phyloP scores from a whole-genome alignment of 2,888 invertebrate genomes.

The Napeogenes inachia region DNA sequence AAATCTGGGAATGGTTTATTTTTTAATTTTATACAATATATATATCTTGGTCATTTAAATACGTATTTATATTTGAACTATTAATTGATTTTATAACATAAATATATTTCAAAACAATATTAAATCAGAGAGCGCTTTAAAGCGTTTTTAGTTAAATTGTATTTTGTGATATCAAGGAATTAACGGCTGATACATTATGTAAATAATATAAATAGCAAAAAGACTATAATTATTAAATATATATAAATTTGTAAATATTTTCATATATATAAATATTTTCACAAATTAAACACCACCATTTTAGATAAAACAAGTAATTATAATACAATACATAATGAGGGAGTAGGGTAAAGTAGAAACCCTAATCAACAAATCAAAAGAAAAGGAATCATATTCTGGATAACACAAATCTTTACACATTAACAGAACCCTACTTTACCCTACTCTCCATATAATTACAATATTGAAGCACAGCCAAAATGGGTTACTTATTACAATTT shows the following conservation, averaged over 20 bases:
- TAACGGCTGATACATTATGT: too few relatives aligned
- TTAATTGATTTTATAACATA: too few relatives aligned
- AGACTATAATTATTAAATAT: too few relatives aligned
- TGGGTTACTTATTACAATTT: constrained; percentile 54
- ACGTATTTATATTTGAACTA: too few relatives aligned
- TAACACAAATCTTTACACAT: too few relatives aligned
- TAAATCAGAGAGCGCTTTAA: too few relatives aligned
- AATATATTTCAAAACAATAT: too few relatives aligned
- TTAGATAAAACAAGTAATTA: constrained; percentile 15
- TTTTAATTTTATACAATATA: not conserved
- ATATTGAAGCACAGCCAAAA: constrained; percentile 69
- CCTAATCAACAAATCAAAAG: not conserved
- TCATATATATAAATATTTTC: constrained; percentile 30
- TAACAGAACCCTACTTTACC: not conserved
- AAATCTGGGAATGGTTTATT: constrained; percentile 45
- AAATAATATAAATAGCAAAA: too few relatives aligned
- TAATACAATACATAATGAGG: not conserved
- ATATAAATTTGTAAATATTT: not conserved
- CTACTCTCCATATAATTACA: constrained; percentile 34
- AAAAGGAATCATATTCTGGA: too few relatives aligned
- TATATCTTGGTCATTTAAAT: not conserved
- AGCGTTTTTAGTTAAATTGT: too few relatives aligned
- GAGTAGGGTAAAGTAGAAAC: constrained; percentile 1
- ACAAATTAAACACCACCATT: constrained; percentile 10
- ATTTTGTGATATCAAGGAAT: too few relatives aligned